A percentile compares a stretch with the other conserved stretches of the same genome.
phyloP scores from a whole-genome alignment of 2,888 invertebrate genomes.

The Caenorhabditis japonica region DNA sequence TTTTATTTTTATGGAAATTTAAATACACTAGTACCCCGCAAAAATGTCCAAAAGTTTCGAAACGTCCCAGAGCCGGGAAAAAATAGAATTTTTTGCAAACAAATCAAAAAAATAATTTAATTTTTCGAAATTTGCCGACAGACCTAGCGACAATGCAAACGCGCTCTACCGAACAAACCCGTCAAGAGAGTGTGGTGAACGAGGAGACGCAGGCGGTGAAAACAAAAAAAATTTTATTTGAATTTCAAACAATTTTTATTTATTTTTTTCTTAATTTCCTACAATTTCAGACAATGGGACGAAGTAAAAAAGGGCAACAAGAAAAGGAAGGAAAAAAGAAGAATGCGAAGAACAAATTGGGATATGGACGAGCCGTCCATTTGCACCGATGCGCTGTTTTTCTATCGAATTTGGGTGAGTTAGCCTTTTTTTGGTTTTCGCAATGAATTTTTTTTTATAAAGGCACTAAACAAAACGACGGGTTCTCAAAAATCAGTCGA shows the following conservation, averaged over 20 bases:
- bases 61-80: no score
- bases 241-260: no score
- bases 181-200: conserved; percentile 4
- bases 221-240: conserved; percentile 5
- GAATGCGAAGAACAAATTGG: conserved; percentile 34
- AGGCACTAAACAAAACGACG: conserved; percentile 57
- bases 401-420: conserved; percentile 43
- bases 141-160: conserved; percentile 5
- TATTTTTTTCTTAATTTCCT: no score
- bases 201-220: conserved; percentile 23
- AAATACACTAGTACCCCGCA: no score
- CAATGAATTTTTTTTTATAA: conserved; percentile 1
- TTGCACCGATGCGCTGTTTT: conserved; percentile 40
- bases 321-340: conserved; percentile 17
- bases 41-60: no score
- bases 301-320: conserved; percentile 10
- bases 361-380: conserved; percentile 42
- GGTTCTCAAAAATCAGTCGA: conserved; percentile 62
- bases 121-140: not conserved
- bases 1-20: no score
- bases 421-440: not conserved
- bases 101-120: conserved; percentile 1
- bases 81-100: no score
- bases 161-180: conserved; percentile 6
- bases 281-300: conserved; percentile 10